Percentiles rank a stretch among this genome's conserved stretches.
phyloP scores from a whole-genome alignment of 2,797 vertebrate genomes.

The Enteromius fasciolatus region DNA sequence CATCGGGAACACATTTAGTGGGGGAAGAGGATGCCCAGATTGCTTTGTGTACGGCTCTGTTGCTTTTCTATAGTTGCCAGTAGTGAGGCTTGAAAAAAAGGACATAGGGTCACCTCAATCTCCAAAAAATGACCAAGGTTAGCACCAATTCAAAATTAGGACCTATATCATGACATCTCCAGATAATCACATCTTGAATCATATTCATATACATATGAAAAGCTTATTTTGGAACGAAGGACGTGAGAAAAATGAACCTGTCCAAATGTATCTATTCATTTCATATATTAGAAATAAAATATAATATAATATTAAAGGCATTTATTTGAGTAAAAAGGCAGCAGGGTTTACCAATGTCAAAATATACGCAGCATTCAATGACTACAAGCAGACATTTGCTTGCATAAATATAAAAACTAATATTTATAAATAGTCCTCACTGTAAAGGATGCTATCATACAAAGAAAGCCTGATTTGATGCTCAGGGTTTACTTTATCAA shows the following conservation, averaged over 20 bases:
- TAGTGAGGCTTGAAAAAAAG: constrained; percentile 14
- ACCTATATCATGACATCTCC: constrained; percentile 10
- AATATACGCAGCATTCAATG: background rate
- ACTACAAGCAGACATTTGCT: constrained; percentile 19
- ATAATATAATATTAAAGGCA: no score
- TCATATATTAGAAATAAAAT: background rate
- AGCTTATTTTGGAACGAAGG: constrained; percentile 20
- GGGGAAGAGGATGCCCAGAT: constrained; percentile 58
- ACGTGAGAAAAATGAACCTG: constrained; percentile 29
- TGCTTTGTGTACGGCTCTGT: constrained; percentile 54
- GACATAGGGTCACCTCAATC: constrained; percentile 21
- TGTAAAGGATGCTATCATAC: background rate
- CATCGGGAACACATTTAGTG: constrained; percentile 70
- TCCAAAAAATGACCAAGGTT: constrained; percentile 45
- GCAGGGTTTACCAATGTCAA: background rate
- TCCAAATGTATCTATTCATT: constrained; percentile 9
- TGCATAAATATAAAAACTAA: background rate
- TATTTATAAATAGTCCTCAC: background rate
- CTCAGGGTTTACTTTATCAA: background rate
- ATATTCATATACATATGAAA: constrained; percentile 28
- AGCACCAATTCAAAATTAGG: constrained; percentile 15
- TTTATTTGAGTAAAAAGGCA: background rate
- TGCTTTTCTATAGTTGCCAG: constrained; percentile 40
- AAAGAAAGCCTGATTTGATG: background rate
- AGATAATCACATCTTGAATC: constrained; percentile 26